Base-by-base conservation (phyloP, 2,888 invertebrate genomes). In the Timandra comae region DNA sequence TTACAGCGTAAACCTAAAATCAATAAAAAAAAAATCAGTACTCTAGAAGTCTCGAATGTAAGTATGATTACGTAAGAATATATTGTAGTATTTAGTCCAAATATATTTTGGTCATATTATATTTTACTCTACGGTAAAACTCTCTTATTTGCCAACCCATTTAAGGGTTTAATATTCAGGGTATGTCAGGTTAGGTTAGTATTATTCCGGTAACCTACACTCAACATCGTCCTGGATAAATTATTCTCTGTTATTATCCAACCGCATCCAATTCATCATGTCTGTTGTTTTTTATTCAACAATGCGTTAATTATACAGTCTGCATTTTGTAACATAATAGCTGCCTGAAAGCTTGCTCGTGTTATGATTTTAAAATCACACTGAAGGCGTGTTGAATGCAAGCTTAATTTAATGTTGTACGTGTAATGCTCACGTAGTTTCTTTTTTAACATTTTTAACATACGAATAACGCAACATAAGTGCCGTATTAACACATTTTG, bases 401-500 rank as follows among this genome's bases (percentile, higher is more conserved):
- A 59, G 62, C 59, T 63, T 66, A 69, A 69, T 70, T 72, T 71
- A 67, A 71, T 67, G 52, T 59, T 46, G 52, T 46, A 48, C 62
- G 61, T 55, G 59, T 56, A 63, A 50, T 59, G 59, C 42, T 40
- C 50, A 47, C 51, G 58, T 55, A 61, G 69, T 68, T n/a, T n/a
- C n/a, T n/a, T 67, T 69, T 56, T 62, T 54, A 51, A 56, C 58
- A 60, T 62, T 69, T 63, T 64, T 57, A 41, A 58, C 48, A 54
- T 60, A 48, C 55, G 52, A 47, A 50, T 41, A n/a, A n/a, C 52
- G 61, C 59, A 63, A 62, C 60, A 49, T 61, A 63, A 65, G 63
- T 64, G 67, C 55, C 41, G 63, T 68, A 72, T 74, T 72, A 75
- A 71, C 69, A 67, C 61, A 67, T 74, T 72, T 76, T 73, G 70